Percentiles rank a stretch among this genome's conserved stretches.
These are phyloP conservation scores for Spea bombifrons DNA, from an alignment of 2,113 vertebrate species.

Conservation along the genomic window DNA sequence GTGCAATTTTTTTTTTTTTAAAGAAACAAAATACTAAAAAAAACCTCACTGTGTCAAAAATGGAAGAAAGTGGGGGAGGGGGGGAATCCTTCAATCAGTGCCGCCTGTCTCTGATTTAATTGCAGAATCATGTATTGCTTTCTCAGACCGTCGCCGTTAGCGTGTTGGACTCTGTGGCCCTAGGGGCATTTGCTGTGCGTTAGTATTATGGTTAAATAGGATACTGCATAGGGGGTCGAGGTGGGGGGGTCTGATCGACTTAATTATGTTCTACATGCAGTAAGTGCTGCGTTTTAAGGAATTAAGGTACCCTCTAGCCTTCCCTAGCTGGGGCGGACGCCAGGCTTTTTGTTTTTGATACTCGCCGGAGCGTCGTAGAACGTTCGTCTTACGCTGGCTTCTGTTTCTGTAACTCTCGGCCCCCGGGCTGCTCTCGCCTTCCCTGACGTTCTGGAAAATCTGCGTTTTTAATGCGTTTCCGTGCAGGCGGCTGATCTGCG, in stretches of 20 bases:
- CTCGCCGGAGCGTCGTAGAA: too few relatives aligned
- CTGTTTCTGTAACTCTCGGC: too few relatives aligned
- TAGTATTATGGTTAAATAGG: conserved; percentile 4
- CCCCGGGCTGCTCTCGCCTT: too few relatives aligned
- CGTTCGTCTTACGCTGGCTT: too few relatives aligned
- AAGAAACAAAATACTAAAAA: background rate
- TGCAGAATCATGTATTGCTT: conserved; percentile 3
- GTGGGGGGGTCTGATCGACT: background rate
- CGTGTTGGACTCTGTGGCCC: background rate
- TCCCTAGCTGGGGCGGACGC: too few relatives aligned
- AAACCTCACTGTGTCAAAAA: conserved; percentile 20
- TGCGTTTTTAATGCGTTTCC: too few relatives aligned
- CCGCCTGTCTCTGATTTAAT: background rate
- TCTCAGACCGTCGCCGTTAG: background rate
- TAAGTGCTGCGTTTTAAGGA: background rate
- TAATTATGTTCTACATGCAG: background rate
- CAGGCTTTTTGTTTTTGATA: too few relatives aligned
- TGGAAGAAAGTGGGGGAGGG: background rate
- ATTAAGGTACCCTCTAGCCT: too few relatives aligned
- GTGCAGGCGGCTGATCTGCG: too few relatives aligned
- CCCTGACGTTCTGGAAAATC: too few relatives aligned
- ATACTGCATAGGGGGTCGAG: background rate
- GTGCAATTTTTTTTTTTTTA: conserved; percentile 29
- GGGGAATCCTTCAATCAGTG: background rate
- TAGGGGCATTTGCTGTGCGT: conserved; percentile 22